Conservation (phyloP, 2,113 vertebrate species). For the Amphilophus citrinellus region DNA sequence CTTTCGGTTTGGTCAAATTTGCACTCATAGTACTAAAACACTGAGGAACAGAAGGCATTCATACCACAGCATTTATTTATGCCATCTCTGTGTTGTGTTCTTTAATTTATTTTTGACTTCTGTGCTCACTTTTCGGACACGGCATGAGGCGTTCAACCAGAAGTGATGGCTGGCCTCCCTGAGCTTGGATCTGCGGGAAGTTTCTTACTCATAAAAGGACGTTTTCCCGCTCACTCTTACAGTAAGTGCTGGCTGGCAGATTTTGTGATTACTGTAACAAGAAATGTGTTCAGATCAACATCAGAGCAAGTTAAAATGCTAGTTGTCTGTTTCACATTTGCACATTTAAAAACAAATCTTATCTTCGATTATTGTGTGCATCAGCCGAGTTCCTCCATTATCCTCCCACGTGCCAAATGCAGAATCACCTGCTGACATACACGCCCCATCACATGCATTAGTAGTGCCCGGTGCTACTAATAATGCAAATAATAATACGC, state of each 20-base stretch:
- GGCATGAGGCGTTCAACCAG: neutral
- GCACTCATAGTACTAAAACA: neutral
- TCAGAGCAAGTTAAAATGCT: neutral
- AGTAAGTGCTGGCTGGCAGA: neutral
- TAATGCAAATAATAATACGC: no score
- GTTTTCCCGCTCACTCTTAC: no score
- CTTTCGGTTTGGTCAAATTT: neutral
- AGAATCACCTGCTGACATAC: neutral
- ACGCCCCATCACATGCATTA: neutral
- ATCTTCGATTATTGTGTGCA: neutral
- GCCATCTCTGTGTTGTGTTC: neutral
- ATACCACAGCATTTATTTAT: neutral
- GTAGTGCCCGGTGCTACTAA: no score
- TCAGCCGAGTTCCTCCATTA: neutral
- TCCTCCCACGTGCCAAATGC: neutral
- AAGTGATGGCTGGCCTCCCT: neutral
- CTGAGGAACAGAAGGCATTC: neutral
- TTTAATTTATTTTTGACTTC: neutral
- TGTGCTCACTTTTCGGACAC: neutral
- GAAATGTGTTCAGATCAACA: neutral
- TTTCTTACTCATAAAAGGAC: neutral
- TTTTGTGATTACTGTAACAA: neutral
- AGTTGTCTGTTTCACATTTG: neutral
- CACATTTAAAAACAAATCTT: neutral
- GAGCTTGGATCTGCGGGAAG: neutral